phyloP scores from a whole-genome alignment of 2,797 vertebrate genomes.

The Silurus lanzhouensis region DNA sequence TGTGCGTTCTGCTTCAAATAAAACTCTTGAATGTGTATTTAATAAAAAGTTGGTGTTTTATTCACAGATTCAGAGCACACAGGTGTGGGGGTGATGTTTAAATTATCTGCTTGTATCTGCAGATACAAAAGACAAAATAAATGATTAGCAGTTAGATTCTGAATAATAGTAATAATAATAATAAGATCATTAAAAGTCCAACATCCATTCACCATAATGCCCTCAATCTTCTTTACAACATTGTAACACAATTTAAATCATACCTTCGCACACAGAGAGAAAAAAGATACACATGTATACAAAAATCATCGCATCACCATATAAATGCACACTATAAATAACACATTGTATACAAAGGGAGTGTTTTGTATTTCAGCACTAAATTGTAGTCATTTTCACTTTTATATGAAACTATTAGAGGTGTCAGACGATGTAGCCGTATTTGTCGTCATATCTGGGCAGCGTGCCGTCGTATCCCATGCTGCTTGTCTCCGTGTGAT shows the following conservation, averaged over 20 bases:
- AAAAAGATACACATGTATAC: background rate
- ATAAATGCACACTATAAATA: slow-evolving; percentile 3
- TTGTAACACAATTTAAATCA: background rate
- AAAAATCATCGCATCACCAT: background rate
- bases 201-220: background rate
- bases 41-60: background rate
- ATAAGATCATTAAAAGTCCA: background rate
- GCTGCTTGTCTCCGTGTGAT: slow-evolving; percentile 20
- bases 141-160: background rate
- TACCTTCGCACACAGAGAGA: background rate
- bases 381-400: background rate
- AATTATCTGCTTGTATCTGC: no score
- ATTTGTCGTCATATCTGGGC: slow-evolving; percentile 57
- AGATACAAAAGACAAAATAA: background rate
- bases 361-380: background rate
- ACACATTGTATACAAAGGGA: background rate
- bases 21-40: background rate
- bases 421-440: slow-evolving; percentile 66
- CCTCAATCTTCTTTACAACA: background rate
- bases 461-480: slow-evolving; percentile 41
- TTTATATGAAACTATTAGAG: background rate
- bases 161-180: background rate
- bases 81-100: background rate
- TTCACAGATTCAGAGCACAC: background rate
- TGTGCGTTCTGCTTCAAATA: background rate